Conservation (phyloP, 2,888 invertebrate species). For the Conomelus anceps region DNA sequence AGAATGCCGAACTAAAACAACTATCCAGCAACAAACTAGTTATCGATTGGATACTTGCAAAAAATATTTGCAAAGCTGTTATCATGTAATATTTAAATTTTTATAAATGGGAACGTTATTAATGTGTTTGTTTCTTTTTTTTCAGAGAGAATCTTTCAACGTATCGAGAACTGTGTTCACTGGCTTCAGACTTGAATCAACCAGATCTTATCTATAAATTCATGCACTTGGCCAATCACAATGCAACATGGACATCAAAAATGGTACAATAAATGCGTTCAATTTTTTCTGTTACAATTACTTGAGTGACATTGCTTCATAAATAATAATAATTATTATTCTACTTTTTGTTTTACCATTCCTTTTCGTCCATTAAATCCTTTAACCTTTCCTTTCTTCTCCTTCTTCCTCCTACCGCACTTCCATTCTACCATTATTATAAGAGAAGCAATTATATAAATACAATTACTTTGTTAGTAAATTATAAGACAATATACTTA, state of each 20-base stretch:
- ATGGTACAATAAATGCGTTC: conserved; percentile 54
- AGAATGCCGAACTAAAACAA: too few species aligned
- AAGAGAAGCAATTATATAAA: neutral
- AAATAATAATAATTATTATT: neutral
- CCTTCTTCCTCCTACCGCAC: neutral
- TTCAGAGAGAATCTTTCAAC: conserved; percentile 80
- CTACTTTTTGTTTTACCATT: neutral
- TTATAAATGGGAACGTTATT: neutral
- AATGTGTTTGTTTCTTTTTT: conserved; percentile 30
- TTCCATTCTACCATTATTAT: neutral
- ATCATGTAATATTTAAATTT: too few species aligned
- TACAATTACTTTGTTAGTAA: neutral
- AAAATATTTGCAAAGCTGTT: too few species aligned
- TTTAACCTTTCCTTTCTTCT: neutral
- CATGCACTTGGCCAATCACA: conserved; percentile 91
- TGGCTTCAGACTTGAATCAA: conserved; percentile 90
- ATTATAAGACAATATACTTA: neutral
- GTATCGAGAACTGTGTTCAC: conserved; percentile 87
- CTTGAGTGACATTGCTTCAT: neutral
- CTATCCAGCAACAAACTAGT: too few species aligned
- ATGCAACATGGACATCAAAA: conserved; percentile 90
- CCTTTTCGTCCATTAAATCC: too few species aligned
- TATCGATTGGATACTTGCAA: too few species aligned
- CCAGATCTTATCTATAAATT: conserved; percentile 94
- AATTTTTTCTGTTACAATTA: neutral